phyloP scores from a whole-genome alignment of 2,888 invertebrate species.

The Emmelina monodactyla region DNA sequence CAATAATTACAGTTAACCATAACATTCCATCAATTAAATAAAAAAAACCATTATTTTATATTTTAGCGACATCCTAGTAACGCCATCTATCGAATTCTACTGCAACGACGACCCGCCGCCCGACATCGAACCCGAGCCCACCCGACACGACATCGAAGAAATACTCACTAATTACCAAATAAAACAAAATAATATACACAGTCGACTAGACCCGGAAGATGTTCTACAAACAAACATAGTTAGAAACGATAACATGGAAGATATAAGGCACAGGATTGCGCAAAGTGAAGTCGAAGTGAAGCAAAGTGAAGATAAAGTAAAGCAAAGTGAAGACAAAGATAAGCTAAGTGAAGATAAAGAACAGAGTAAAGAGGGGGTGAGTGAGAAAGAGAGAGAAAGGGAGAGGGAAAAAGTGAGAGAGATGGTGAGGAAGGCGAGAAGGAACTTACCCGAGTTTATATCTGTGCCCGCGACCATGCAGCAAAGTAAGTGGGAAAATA shows the following conservation, averaged over 20 bases:
- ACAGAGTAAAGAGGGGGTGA: neutral
- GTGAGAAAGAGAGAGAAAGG: neutral
- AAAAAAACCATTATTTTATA: too few species aligned
- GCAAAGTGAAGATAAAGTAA: neutral
- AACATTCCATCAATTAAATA: too few species aligned
- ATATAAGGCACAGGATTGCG: too few species aligned
- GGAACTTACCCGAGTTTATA: too few species aligned
- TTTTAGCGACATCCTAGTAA: neutral
- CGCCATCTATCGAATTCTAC: constrained; percentile 1
- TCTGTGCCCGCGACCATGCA: too few species aligned
- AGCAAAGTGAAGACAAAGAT: neutral
- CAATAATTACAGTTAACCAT: too few species aligned
- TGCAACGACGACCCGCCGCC: neutral
- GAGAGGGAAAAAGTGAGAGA: neutral
- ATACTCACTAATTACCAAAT: constrained; percentile 45
- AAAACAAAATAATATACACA: constrained; percentile 23
- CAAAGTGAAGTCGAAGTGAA: too few species aligned
- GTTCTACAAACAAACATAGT: neutral
- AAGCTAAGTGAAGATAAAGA: neutral
- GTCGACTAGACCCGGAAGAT: neutral
- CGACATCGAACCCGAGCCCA: neutral
- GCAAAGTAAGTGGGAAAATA: too few species aligned
- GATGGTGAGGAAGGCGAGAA: neutral
- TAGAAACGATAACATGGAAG: neutral
- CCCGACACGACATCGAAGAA: constrained; percentile 35